Conservation (phyloP, 92 coral and sea anemone species). For the Montipora capitata region DNA sequence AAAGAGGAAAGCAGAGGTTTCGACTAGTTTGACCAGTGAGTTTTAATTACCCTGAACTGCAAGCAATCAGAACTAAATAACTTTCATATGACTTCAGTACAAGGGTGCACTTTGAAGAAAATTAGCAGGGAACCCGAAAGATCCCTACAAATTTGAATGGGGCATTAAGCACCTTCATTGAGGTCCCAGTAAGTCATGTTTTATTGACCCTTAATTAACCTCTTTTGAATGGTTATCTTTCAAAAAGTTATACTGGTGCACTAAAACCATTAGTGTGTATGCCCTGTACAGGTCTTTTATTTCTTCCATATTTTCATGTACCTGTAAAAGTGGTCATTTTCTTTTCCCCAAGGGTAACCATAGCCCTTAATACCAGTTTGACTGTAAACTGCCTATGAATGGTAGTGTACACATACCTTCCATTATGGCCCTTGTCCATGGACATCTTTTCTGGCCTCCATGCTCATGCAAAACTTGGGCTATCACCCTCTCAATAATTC, state of each 20-base stretch:
- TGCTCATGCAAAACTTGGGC: too few species aligned
- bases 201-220: background rate
- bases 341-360: background rate
- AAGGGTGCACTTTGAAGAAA: background rate
- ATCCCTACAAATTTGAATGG: constrained; percentile 2
- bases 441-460: too few species aligned
- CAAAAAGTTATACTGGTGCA: background rate
- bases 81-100: constrained; percentile 1
- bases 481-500: too few species aligned
- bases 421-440: too few species aligned
- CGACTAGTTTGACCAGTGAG: background rate
- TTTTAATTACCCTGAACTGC: background rate
- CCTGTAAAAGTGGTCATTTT: background rate
- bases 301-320: background rate
- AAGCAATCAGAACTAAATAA: background rate
- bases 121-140: background rate
- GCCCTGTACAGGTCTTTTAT: background rate
- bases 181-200: constrained; percentile 19
- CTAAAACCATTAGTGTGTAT: too few species aligned
- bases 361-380: background rate
- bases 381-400: background rate
- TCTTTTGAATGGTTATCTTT: background rate
- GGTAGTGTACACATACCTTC: too few species aligned
- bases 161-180: constrained; percentile 4
- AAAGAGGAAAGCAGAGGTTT: background rate